These are phyloP conservation scores for Heliconius cydno DNA, from an alignment of 2,888 invertebrate genomes.

Conservation along the genomic window DNA sequence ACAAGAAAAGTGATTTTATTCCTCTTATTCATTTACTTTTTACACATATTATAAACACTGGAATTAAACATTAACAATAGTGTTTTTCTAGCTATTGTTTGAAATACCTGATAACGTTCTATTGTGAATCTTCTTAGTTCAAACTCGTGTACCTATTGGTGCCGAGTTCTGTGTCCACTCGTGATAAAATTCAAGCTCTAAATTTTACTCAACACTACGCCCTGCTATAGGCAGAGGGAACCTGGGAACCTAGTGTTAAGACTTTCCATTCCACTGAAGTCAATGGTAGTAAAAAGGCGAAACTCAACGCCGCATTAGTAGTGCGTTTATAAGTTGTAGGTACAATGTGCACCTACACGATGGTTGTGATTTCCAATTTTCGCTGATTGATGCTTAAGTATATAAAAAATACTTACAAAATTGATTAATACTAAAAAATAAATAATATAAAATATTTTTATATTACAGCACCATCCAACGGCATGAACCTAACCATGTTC, in stretches of 20 bases:
- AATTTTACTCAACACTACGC: neutral
- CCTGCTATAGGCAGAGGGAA: neutral
- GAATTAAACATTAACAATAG: conserved; percentile 7
- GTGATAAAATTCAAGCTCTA: too few species aligned
- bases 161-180: too few species aligned
- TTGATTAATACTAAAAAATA: neutral
- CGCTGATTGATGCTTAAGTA: too few species aligned
- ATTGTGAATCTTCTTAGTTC: neutral
- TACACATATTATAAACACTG: neutral
- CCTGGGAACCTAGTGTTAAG: neutral
- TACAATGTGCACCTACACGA: too few species aligned
- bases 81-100: conserved; percentile 14
- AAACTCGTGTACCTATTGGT: neutral
- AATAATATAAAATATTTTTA: neutral
- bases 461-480: conserved; percentile 59
- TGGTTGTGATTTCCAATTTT: too few species aligned
- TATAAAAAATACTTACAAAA: neutral
- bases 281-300: neutral
- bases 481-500: conserved; percentile 56
- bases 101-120: neutral
- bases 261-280: neutral
- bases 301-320: neutral
- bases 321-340: neutral
- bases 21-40: neutral
- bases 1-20: neutral